phyloP scores from a whole-genome alignment of 2,888 invertebrate genomes.

The Nomada fucata region DNA sequence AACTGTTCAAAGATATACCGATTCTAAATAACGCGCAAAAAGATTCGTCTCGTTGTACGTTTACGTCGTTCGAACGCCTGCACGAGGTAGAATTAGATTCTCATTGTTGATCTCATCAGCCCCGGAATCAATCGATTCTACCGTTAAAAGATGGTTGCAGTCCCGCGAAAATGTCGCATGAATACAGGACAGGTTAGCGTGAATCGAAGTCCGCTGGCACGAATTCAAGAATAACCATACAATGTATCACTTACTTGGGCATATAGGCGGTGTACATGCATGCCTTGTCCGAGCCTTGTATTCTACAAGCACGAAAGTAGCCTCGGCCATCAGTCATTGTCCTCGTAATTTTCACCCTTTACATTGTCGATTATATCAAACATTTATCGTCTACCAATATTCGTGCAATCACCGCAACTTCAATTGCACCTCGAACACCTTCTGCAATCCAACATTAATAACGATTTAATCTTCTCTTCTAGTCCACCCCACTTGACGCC shows the following conservation, averaged over 20 bases:
- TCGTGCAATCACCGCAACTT: slow-evolving; percentile 29
- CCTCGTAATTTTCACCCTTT: slow-evolving; percentile 54
- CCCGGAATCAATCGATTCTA: slow-evolving; percentile 8
- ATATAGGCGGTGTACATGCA: slow-evolving; percentile 6
- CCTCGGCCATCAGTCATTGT: slow-evolving; percentile 50
- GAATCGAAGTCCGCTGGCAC: slow-evolving; percentile 75
- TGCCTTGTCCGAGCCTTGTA: slow-evolving; percentile 31
- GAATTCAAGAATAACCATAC: slow-evolving; percentile 73
- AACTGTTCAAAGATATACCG: no score
- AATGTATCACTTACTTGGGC: slow-evolving; percentile 63
- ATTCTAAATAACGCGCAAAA: no score
- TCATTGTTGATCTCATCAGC: slow-evolving; percentile 3
- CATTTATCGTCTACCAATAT: slow-evolving; percentile 46
- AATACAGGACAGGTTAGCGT: slow-evolving; percentile 60
- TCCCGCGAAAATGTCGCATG: slow-evolving; percentile 37
- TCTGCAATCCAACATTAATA: slow-evolving; percentile 43
- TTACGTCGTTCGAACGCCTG: not conserved
- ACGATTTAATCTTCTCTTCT: slow-evolving; percentile 47
- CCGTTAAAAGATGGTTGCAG: slow-evolving; percentile 30
- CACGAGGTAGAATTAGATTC: not conserved
- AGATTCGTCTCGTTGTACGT: not conserved
- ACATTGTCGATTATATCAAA: slow-evolving; percentile 60
- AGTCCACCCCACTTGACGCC: not conserved
- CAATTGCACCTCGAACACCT: slow-evolving; percentile 44
- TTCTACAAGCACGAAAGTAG: slow-evolving; percentile 23